phyloP scores from a whole-genome alignment of 2,113 vertebrate genomes.

The Esox niger region DNA sequence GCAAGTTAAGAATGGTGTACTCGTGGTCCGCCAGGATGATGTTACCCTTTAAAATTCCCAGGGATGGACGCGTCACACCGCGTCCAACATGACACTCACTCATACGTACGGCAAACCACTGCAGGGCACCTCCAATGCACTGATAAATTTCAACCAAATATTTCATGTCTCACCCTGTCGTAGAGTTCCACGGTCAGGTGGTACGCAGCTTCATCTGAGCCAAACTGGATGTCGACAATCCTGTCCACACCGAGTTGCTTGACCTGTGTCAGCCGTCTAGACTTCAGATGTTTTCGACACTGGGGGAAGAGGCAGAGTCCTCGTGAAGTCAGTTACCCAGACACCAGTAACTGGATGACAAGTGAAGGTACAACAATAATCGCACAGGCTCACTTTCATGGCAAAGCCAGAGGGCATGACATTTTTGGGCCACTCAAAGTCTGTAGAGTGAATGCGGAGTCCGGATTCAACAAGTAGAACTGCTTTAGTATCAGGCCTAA shows the following conservation, averaged over 20 bases:
- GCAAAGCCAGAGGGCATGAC: conserved; percentile 97
- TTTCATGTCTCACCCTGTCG: conserved; percentile 83
- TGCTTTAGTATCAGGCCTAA: conserved; percentile 90
- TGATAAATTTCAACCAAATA: too few relatives aligned
- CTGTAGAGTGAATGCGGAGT: conserved; percentile 90
- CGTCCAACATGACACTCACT: neutral
- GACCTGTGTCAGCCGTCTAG: conserved; percentile 81
- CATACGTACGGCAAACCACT: too few relatives aligned
- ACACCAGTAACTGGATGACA: neutral
- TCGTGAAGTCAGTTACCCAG: neutral
- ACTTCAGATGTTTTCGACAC: conserved; percentile 93
- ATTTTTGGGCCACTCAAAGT: conserved; percentile 99
- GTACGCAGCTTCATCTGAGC: conserved; percentile 92
- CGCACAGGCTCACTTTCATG: conserved; percentile 87
- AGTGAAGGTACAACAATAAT: neutral
- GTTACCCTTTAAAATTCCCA: conserved; percentile 81
- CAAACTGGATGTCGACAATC: conserved; percentile 95
- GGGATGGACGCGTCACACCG: neutral
- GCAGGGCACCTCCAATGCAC: too few relatives aligned
- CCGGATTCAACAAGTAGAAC: conserved; percentile 92
- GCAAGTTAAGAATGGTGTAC: conserved; percentile 90
- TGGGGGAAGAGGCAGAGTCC: conserved; percentile 48
- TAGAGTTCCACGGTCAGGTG: conserved; percentile 95
- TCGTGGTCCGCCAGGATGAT: conserved; percentile 90
- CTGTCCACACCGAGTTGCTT: conserved; percentile 90